Base-by-base conservation (phyloP, 2,888 invertebrate species). In the Anoplius nigerrimus region DNA sequence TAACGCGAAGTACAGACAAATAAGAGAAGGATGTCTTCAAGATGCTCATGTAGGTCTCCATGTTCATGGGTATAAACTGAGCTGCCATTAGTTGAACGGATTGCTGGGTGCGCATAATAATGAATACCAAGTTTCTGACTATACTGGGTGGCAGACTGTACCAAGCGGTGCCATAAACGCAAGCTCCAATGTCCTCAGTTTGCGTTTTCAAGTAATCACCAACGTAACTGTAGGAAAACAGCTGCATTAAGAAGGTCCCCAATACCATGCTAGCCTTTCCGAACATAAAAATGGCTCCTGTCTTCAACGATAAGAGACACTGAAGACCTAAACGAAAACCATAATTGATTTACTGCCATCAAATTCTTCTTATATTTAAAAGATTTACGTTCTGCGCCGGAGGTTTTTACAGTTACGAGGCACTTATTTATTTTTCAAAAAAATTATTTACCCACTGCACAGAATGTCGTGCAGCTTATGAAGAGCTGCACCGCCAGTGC, bases 1-100 rank as follows among this genome's bases (percentile, higher is more conserved):
- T 60, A 5, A 66, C 46, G n/a, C 66, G 66, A 18, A 69, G 22
- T 16, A 69, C 65, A 8, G 60, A 69, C 13, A 69, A 45, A 34
- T 69, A 65, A 5, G 60, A 69, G 45, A 22, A 22, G 0, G 65
- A 69, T 0, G 65, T 22, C 45, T 69, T 69, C n/a, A 69, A 15
- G 18, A 69, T 20, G 55, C 24, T 34, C 34, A 45, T 69, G 5
- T 56, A 69, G 18, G 46, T 61, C 20, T 65, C 27, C 34, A 69
- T 21, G 42, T 69, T 24, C 2, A 65, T 22, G 22, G 20, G 18
- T 11, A 52, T 48, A 34, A 65, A 60, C 34, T 51, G 18, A 45
- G 24, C 55, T 0, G 52, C 60, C 13, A 3, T 55, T 27, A 68
- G 45, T 43, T 53, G 8, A 24, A 64, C 60, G 18, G 60, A 64